Evolutionary conservation across 2,888 invertebrate species (phyloP).

Genomic region (Ophion costatus): DNA sequence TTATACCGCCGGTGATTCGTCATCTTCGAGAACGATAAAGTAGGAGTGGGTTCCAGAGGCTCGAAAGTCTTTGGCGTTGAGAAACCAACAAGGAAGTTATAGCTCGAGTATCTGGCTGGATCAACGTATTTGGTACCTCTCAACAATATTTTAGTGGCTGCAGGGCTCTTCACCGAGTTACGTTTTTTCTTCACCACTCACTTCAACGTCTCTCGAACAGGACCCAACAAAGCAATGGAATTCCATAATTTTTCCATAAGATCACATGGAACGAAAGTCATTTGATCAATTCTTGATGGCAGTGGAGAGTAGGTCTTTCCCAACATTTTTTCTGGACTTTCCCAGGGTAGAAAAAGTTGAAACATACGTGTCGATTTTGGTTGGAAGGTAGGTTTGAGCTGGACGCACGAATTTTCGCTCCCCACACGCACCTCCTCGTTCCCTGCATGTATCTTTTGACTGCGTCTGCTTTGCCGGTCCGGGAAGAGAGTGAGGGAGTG

Average conservation of each 20-base stretch:
- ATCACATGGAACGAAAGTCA: neutral
- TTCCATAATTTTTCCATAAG: neutral
- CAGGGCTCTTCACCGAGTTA: too few species aligned
- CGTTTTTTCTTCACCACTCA: too few species aligned
- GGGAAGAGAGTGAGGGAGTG: constrained; percentile 7
- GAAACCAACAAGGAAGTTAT: constrained; percentile 33
- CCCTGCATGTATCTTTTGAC: constrained; percentile 35
- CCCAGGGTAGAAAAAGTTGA: neutral
- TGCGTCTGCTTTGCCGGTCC: constrained; percentile 26
- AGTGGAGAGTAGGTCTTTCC: neutral
- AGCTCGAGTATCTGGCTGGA: constrained; percentile 3
- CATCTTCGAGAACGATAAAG: constrained; percentile 55
- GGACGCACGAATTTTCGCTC: constrained; percentile 54
- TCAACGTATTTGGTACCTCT: neutral
- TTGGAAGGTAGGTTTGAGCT: constrained; percentile 36
- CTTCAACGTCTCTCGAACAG: too few species aligned
- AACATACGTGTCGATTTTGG: neutral
- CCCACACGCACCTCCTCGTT: constrained; percentile 47
- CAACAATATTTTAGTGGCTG: neutral
- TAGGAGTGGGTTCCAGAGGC: constrained; percentile 25
- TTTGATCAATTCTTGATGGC: too few species aligned
- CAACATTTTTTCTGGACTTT: neutral
- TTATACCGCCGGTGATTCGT: constrained; percentile 59
- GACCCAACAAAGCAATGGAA: neutral
- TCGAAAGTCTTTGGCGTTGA: neutral